Conservation (phyloP, 2,888 invertebrate species). For the Tridacna gigas region DNA sequence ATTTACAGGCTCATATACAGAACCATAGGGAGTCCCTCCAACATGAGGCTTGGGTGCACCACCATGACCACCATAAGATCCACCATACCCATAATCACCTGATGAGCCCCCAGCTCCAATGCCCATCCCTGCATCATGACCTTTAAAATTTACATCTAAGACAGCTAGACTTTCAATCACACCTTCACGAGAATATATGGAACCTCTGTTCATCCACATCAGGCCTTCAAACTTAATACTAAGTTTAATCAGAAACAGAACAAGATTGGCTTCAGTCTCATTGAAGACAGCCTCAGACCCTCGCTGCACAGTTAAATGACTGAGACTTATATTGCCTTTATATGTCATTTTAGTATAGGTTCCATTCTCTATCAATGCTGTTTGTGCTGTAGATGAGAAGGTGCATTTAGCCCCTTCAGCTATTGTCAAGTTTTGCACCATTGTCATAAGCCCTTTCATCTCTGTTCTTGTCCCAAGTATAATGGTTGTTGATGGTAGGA, state of each 20-base stretch:
- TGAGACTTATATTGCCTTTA: constrained; percentile 73
- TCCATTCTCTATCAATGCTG: constrained; percentile 72
- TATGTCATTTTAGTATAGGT: constrained; percentile 67
- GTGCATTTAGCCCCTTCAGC: constrained; percentile 71
- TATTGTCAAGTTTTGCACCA: constrained; percentile 76
- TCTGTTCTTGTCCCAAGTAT: constrained; percentile 74
- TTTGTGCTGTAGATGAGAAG: constrained; percentile 73
- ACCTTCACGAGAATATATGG: constrained; percentile 68
- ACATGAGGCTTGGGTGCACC: constrained; percentile 68
- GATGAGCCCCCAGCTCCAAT: constrained; percentile 64
- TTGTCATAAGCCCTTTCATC: constrained; percentile 70
- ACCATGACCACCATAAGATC: constrained; percentile 77
- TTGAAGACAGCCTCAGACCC: constrained; percentile 68
- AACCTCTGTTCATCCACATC: constrained; percentile 71
- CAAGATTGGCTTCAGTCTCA: constrained; percentile 62
- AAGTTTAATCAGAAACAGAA: constrained; percentile 67
- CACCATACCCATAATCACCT: constrained; percentile 70
- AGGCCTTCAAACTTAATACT: constrained; percentile 72
- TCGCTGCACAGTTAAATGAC: constrained; percentile 71
- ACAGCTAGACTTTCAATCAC: constrained; percentile 71
- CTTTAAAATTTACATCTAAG: constrained; percentile 68
- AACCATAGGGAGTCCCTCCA: constrained; percentile 74
- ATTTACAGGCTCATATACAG: constrained; percentile 69
- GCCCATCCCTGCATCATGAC: constrained; percentile 63
- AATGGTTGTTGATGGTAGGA: constrained; percentile 71